Evolutionary conservation across 1,140 invertebrate genomes (phyloP), one percentile per base, ranked within the genome.

Genomic region (Chymomyza costata): DNA sequence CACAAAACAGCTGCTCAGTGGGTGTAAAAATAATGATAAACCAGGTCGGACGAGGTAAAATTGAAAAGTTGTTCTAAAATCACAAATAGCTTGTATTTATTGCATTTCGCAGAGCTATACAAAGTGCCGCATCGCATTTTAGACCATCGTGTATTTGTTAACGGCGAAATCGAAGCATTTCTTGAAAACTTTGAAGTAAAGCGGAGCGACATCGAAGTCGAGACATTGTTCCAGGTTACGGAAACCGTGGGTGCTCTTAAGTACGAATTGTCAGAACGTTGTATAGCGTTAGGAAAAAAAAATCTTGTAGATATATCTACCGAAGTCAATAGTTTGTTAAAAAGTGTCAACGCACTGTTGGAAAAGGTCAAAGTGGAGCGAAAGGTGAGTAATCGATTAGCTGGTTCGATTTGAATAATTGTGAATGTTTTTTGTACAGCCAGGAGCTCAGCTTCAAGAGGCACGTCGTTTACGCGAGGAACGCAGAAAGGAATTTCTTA

Each of bases 121-220:
- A 92, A 94, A 86, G 90, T 95, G 86, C 94, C 93, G 90, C 89
- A 89, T 61, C 89, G 94, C 84, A 87, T 95, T 52, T 94, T 95
- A 88, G 93, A 95, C 85, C 94, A 95, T 81, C 89, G 91, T 49
- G 92, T 93, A 14, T 94, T 95, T 86, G 82, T 95, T 37, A 92
- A 90, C 86, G 93, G 93, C 47, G 94, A 95, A 90, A 91, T 95
- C 54, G 92, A 91, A 65, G 92, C 89, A 87, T 93, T 94, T 86
- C 80, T 94, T 5, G 91, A 90, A 63, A 93, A 95, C 86, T 95
- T 95, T 86, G 93, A 95, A 89, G 93, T 94, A 37, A 66, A 90
- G 80, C 86, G 93, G 63, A 88, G 88, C 31, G 94, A 96, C 64
- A 87, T 90, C 63, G 94, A 96, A 87, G 91, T 95, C 2, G 91